Evolutionary conservation across 2,797 vertebrate species (phyloP).

Genomic region (Enteromius radiatus): DNA sequence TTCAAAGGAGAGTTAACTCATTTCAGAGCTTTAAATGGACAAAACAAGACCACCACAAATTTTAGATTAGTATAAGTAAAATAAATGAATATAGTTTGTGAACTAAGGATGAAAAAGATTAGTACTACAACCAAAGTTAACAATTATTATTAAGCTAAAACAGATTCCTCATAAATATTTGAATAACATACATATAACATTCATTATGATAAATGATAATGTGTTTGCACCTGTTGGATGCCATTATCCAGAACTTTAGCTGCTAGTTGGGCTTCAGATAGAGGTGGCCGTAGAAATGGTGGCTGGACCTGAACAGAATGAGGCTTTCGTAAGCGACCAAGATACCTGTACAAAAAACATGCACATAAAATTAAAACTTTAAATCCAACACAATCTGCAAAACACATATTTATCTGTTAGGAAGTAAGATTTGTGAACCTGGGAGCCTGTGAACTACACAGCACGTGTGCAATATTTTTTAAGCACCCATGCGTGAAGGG

Average conservation of each 20-base stretch:
- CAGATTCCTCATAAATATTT: background rate
- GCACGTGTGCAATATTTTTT: conserved; percentile 91
- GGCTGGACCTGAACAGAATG: conserved; percentile 86
- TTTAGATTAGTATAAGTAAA: background rate
- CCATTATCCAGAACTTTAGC: conserved; percentile 96
- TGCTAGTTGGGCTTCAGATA: conserved; percentile 88
- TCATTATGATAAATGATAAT: background rate
- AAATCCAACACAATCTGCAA: background rate
- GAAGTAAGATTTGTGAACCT: conserved; percentile 76
- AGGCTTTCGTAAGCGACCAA: conserved; percentile 83
- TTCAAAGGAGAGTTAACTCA: background rate
- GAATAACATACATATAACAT: background rate
- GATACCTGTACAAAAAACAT: conserved; percentile 77
- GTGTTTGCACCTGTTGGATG: conserved; percentile 83
- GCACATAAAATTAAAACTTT: conserved; percentile 13
- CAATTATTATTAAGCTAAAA: background rate
- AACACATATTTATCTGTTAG: background rate
- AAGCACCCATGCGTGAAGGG: conserved; percentile 95
- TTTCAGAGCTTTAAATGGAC: no score
- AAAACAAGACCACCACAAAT: conserved; percentile 3
- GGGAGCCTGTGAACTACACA: conserved; percentile 94
- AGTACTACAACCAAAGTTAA: background rate
- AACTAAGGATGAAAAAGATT: background rate
- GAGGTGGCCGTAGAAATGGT: conserved; percentile 87
- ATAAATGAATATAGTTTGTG: no score